Percentiles rank a stretch among this genome's conserved stretches.
Conservation (phyloP, 2,797 vertebrate species). For the Parauchenoglanis ngamensis region DNA sequence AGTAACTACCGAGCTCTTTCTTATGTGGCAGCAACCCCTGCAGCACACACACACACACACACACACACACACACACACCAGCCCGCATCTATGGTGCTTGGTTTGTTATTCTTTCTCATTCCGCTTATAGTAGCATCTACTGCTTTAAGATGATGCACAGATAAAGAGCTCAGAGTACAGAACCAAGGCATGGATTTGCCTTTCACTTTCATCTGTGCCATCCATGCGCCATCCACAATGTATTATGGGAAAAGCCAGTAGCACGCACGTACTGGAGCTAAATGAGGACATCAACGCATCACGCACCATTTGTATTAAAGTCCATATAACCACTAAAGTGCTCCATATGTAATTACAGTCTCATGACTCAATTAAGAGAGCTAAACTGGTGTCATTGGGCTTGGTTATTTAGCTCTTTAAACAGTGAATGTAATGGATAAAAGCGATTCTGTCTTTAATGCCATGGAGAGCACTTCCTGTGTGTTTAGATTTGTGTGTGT, state of each 20-base stretch:
- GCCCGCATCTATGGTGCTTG: not conserved
- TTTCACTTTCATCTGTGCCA: not conserved
- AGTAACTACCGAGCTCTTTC: not conserved
- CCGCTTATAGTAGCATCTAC: conserved; percentile 6
- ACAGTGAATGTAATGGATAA: conserved; percentile 1
- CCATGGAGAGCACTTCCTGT: not conserved
- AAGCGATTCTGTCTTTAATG: conserved; percentile 5
- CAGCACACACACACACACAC: not conserved
- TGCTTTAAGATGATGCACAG: conserved; percentile 12
- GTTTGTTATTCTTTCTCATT: conserved; percentile 39
- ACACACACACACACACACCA: not conserved
- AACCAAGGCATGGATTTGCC: conserved; percentile 7
- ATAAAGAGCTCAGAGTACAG: conserved; percentile 1
- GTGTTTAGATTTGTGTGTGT: conserved; percentile 9
- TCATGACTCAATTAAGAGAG: conserved; percentile 9
- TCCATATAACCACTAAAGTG: not conserved
- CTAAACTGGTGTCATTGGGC: conserved; percentile 9
- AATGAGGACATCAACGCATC: not conserved
- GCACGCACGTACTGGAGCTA: not conserved
- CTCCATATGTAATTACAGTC: not conserved
- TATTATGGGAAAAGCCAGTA: not conserved
- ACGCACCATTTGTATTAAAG: not conserved
- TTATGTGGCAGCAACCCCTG: conserved; percentile 20
- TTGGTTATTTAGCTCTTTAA: not conserved
- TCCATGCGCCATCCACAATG: not conserved